Percentiles rank a stretch among this genome's conserved stretches.
Evolutionary conservation across 2,797 vertebrate species (phyloP).

Genomic region (Australoheros facetus): DNA sequence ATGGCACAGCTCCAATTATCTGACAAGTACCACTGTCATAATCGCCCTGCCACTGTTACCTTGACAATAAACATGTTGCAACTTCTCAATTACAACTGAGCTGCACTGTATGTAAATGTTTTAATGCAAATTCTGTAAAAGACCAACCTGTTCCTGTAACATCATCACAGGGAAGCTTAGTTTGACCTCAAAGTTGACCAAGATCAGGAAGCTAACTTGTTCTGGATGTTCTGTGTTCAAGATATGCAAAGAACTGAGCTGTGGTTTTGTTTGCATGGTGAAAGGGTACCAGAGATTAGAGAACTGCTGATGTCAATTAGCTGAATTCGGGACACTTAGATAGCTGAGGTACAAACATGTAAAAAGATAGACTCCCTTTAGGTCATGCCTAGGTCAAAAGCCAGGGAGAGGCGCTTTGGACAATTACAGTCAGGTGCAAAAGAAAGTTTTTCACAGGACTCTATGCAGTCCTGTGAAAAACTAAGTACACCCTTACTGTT

Average conservation of each 20-base stretch:
- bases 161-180: background rate
- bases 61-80: background rate
- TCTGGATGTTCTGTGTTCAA: constrained; percentile 14
- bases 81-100: background rate
- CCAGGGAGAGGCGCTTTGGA: background rate
- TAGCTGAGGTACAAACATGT: constrained; percentile 44
- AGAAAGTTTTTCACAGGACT: background rate
- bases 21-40: background rate
- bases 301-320: constrained; percentile 48
- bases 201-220: constrained; percentile 28
- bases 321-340: constrained; percentile 57
- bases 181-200: background rate
- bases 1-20: background rate
- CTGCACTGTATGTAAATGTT: background rate
- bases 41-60: background rate
- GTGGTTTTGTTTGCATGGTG: constrained; percentile 55
- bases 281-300: constrained; percentile 61
- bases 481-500: too few relatives aligned
- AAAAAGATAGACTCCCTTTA: constrained; percentile 12
- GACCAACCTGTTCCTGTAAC: background rate
- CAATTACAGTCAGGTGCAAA: background rate
- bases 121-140: background rate
- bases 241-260: constrained; percentile 53
- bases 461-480: background rate
- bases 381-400: constrained; percentile 33